Evolutionary conservation across 2,113 vertebrate genomes (phyloP), one percentile per base, ranked within the genome.

Genomic region (Ameiurus melas): DNA sequence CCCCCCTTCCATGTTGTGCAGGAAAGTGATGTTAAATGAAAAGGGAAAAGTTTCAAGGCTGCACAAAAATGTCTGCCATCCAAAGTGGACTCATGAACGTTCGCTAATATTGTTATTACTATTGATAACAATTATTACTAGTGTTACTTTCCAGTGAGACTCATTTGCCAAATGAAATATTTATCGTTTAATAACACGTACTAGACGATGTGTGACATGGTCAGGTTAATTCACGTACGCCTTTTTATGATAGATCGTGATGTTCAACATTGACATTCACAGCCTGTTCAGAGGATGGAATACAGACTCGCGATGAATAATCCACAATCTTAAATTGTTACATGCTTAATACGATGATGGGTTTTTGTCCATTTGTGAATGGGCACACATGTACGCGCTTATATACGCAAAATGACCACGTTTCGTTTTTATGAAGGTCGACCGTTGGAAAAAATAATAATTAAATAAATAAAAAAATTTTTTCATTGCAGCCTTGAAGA

Each of bases 401-500:
- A 51, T 16, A 14, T 22, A 0, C 27, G n/a, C 75, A 25, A 10
- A 12, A 12, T 1, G 36, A 6, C 27, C 3, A 27, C 1, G 22
- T 7, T 51, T 43, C 2, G 1, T 53, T 79, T 79, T n/a, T 78
- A 53, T 0, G 57, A 55, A 75, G 55, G 39, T 19, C 2, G n/a
- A 47, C 47, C 62, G 3, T 22, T 82, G 36, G 8, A 27, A 64
- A 64, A 64, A 14, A 51, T 39, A 39, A 39, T 4, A 39, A 36
- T 2, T 36, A 36, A 36, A 36, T 36, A 36, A 36, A 36, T 36
- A 47, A 60, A 60, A 66, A 53, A 2, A 4, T 27, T n/a, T n/a
- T 79, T n/a, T 30, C 7, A 30, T 55, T 89, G 93, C 93, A 90
- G 94, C 95, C 94, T 94, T 90, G 88, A 92, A 92, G 92, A 94